phyloP scores from a whole-genome alignment of 1,140 invertebrate species.

The Dinoponera quadriceps region DNA sequence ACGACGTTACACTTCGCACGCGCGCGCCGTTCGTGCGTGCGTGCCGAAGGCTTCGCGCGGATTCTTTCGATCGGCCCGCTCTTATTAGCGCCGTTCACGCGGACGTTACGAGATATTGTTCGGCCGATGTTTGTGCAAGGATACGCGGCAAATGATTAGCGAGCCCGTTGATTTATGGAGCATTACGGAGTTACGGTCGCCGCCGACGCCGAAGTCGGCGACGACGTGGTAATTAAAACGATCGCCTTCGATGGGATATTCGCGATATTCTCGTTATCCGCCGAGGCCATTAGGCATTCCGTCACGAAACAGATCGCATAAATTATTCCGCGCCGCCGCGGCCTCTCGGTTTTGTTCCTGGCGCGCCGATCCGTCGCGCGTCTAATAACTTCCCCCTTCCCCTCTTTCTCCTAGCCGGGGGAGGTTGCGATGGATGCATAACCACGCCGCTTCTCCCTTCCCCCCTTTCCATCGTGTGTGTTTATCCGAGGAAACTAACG shows the following conservation, averaged over 20 bases:
- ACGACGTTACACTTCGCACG: not conserved
- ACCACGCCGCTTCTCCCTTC: not conserved
- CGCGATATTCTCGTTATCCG: constrained; percentile 46
- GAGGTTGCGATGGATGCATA: constrained; percentile 9
- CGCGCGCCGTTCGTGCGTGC: not conserved
- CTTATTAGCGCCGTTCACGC: not conserved
- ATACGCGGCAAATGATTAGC: constrained; percentile 56
- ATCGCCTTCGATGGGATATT: constrained; percentile 39
- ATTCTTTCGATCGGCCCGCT: constrained; percentile 1
- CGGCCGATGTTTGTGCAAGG: not conserved
- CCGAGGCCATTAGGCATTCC: constrained; percentile 16
- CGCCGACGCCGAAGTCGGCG: not conserved
- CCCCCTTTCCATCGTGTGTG: no score
- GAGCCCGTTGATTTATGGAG: constrained; percentile 57
- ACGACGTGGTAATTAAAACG: constrained; percentile 56
- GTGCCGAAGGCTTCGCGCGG: not conserved
- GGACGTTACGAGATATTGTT: constrained; percentile 45
- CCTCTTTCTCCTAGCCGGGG: no score
- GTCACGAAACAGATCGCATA: constrained; percentile 33
- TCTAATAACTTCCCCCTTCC: constrained; percentile 8
- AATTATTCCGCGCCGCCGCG: constrained; percentile 36
- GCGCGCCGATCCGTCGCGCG: not conserved
- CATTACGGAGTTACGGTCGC: constrained; percentile 9
- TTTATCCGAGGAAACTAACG: constrained; percentile 25
- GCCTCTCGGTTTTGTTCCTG: constrained; percentile 18